A percentile compares a stretch with the other conserved stretches of the same genome.
These are phyloP conservation scores for Datnioides undecimradiatus DNA, from an alignment of 2,113 vertebrate genomes.

Conservation along the genomic window DNA sequence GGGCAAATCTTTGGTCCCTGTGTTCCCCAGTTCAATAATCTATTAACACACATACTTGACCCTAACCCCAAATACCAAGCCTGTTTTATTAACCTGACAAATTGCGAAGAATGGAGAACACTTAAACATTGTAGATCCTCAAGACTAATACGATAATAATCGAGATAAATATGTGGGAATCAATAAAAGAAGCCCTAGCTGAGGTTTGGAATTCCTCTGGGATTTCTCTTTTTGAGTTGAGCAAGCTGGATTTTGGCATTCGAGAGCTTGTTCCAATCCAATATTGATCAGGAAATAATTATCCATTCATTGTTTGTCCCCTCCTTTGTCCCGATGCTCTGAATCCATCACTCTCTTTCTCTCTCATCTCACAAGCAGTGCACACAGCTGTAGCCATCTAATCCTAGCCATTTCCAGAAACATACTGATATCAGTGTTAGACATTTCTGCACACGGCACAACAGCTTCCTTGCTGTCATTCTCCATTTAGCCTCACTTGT, in stretches of 20 bases:
- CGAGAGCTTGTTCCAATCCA: constrained; percentile 11
- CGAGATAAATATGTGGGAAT: constrained; percentile 36
- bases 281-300: constrained; percentile 54
- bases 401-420: background rate
- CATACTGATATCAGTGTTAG: background rate
- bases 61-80: too few relatives aligned
- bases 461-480: constrained; percentile 13
- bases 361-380: background rate
- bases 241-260: constrained; percentile 24
- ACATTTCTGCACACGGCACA: constrained; percentile 1
- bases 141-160: too few relatives aligned
- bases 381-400: background rate
- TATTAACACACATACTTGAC: too few relatives aligned
- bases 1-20: too few relatives aligned
- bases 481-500: constrained; percentile 23
- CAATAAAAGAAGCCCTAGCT: constrained; percentile 11
- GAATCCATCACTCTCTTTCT: background rate
- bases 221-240: constrained; percentile 29
- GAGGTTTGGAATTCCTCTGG: constrained; percentile 10
- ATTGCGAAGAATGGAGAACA: background rate
- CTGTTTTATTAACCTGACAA: background rate
- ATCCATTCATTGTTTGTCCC: constrained; percentile 11
- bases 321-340: background rate
- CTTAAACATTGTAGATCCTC: background rate
- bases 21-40: too few relatives aligned